These are phyloP conservation scores for Cyphomyrmex costatus DNA, from an alignment of 1,140 invertebrate genomes.

Conservation along the genomic window DNA sequence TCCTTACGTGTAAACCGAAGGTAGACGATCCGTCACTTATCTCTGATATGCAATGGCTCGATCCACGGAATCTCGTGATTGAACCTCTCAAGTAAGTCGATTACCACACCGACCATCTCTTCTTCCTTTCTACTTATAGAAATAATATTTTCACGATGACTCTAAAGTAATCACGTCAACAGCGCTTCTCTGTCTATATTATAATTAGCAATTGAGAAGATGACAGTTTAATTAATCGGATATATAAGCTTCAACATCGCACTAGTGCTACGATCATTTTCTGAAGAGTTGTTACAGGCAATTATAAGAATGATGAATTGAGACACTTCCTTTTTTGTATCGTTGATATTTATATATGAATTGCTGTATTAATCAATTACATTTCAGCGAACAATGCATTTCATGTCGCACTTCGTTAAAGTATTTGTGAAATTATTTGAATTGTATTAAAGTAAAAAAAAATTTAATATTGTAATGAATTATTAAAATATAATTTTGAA, in stretches of 20 bases:
- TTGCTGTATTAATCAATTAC: background rate
- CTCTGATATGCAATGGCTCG: slow-evolving; percentile 91
- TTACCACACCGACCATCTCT: background rate
- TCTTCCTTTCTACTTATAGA: background rate
- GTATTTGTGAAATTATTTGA: slow-evolving; percentile 10
- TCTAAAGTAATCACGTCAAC: background rate
- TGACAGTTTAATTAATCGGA: slow-evolving; percentile 12
- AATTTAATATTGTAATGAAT: background rate
- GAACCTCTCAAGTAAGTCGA: slow-evolving; percentile 88
- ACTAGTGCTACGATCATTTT: background rate
- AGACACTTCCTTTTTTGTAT: background rate
- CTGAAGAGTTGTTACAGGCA: background rate
- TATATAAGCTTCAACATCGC: background rate
- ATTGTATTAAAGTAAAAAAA: background rate
- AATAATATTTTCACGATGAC: slow-evolving; percentile 21
- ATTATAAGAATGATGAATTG: slow-evolving; percentile 26
- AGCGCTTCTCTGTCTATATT: slow-evolving; percentile 8
- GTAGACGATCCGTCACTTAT: slow-evolving; percentile 89
- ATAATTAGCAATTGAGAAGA: background rate
- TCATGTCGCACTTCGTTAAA: background rate
- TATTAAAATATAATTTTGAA: slow-evolving; percentile 8
- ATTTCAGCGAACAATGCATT: background rate
- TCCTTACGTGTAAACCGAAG: slow-evolving; percentile 90
- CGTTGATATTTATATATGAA: slow-evolving; percentile 13
- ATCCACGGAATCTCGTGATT: slow-evolving; percentile 89